Evolutionary conservation across 92 coral and sea anemone genomes (phyloP).

Genomic region (Blastomussa wellsi): DNA sequence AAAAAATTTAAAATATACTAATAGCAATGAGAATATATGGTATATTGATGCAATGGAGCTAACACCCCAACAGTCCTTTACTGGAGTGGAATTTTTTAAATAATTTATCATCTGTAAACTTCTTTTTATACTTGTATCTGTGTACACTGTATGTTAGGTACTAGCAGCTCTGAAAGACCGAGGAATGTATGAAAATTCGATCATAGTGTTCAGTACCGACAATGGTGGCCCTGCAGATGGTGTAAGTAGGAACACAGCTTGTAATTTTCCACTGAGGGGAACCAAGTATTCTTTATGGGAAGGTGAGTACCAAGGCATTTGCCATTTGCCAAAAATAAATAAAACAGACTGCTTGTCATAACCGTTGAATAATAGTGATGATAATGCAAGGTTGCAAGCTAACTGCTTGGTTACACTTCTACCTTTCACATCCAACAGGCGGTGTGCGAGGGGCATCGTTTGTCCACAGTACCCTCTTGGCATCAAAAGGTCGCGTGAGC

Average conservation of each 20-base stretch:
- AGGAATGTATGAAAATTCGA: conserved; percentile 46
- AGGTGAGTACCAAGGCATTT: conserved; percentile 16
- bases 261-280: conserved; percentile 63
- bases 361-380: background rate
- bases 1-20: no score
- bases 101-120: background rate
- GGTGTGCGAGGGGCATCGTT: conserved; percentile 81
- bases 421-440: conserved; percentile 39
- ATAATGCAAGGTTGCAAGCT: background rate
- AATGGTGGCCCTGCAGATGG: conserved; percentile 62
- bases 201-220: conserved; percentile 56
- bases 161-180: conserved; percentile 26
- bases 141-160: conserved; percentile 7
- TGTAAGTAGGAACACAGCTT: conserved; percentile 39
- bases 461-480: conserved; percentile 78
- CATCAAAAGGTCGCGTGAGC: conserved; percentile 77
- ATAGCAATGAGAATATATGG: no score
- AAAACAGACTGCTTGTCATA: no score
- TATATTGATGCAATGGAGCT: no score
- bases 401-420: no score
- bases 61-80: no score
- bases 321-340: no score
- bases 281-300: conserved; percentile 57
- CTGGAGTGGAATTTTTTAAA: background rate
- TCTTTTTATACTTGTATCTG: background rate